Conservation (phyloP, 2,888 invertebrate species). For the Mimachlamys varia region DNA sequence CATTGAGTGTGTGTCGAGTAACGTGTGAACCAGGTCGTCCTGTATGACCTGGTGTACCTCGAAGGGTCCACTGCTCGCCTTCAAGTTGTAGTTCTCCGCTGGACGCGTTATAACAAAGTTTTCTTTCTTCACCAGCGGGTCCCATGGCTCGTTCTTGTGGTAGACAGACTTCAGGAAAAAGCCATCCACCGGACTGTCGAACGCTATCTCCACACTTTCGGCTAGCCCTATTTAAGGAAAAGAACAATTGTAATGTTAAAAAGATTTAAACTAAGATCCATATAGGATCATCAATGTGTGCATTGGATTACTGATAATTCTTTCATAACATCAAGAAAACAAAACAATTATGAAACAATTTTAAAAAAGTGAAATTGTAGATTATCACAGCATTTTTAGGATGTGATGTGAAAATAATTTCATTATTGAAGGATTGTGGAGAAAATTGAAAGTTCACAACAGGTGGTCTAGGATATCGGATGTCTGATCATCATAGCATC, state of each 20-base stretch:
- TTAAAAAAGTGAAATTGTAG: no score
- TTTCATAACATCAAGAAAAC: no score
- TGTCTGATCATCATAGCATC: no score
- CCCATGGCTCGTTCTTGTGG: constrained; percentile 66
- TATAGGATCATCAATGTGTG: no score
- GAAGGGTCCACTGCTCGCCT: constrained; percentile 96
- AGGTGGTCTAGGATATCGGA: no score
- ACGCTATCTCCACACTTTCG: constrained; percentile 72
- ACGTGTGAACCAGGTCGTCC: constrained; percentile 55
- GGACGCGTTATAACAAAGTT: constrained; percentile 96
- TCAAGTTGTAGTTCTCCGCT: constrained; percentile 93
- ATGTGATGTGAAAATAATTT: no score
- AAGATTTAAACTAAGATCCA: no score
- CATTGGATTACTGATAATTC: no score
- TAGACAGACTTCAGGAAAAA: constrained; percentile 82
- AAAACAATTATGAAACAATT: no score
- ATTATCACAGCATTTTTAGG: no score
- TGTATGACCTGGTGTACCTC: constrained; percentile 92
- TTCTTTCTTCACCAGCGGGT: constrained; percentile 86
- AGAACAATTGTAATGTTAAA: constrained; percentile 30
- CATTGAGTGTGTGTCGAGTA: constrained; percentile 51
- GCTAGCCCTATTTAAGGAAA: constrained; percentile 63
- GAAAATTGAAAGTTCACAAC: no score
- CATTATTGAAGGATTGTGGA: no score
- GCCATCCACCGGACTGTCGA: constrained; percentile 76